A percentile compares a stretch with the other conserved stretches of the same genome.
Evolutionary conservation across 2,797 vertebrate genomes (phyloP).

Genomic region (Percopsis omiscomaycus): DNA sequence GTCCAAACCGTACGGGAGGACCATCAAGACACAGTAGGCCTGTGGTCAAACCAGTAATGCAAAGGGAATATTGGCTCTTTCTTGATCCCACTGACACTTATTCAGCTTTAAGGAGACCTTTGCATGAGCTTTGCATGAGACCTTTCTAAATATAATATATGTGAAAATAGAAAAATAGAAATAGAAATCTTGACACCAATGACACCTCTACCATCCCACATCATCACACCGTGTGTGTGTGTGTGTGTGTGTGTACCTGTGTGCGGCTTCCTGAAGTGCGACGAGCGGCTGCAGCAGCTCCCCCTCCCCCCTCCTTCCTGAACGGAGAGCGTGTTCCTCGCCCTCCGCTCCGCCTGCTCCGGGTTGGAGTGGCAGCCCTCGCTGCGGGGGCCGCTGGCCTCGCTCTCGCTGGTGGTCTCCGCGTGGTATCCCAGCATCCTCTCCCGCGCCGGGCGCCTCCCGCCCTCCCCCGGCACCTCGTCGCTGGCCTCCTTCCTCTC

Average conservation of each 20-base stretch:
- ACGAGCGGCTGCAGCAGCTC: conserved; percentile 69
- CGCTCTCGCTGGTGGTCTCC: conserved; percentile 73
- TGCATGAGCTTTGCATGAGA: too few relatives aligned
- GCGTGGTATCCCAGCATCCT: conserved; percentile 58
- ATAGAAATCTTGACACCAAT: too few relatives aligned
- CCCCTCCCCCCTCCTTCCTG: conserved; percentile 69
- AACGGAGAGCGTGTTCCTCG: conserved; percentile 60
- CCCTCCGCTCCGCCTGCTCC: conserved; percentile 66
- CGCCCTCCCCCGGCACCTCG: conserved; percentile 32
- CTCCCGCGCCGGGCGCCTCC: conserved; percentile 13
- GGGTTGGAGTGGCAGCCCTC: conserved; percentile 73
- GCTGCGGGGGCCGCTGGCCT: conserved; percentile 55
- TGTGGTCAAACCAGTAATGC: too few relatives aligned
- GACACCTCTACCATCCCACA: too few relatives aligned
- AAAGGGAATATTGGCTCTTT: too few relatives aligned
- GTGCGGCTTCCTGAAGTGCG: conserved; percentile 79
- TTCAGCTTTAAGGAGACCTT: too few relatives aligned
- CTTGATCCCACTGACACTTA: too few relatives aligned
- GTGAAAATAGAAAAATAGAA: background rate
- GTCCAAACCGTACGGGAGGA: too few relatives aligned
- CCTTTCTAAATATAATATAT: background rate
- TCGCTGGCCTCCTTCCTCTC: conserved; percentile 34
- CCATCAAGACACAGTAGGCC: too few relatives aligned
- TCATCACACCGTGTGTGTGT: background rate
- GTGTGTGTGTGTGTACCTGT: conserved; percentile 64